Evolutionary conservation across 1,140 invertebrate species (phyloP).

Genomic region (Ylistrum balloti): DNA sequence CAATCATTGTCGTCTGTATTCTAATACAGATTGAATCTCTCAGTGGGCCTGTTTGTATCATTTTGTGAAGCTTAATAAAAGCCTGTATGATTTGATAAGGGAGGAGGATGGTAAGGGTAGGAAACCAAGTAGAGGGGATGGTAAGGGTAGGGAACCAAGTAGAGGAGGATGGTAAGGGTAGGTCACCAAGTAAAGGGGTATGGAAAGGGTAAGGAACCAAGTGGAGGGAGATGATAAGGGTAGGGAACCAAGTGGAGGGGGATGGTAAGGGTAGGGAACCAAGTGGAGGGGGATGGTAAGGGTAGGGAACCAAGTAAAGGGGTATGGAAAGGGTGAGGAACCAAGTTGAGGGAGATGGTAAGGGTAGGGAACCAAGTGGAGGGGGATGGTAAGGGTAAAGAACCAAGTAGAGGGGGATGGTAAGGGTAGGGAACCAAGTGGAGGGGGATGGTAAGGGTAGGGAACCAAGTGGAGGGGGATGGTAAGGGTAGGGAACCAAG

Average conservation of each 20-base stretch:
- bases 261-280: neutral
- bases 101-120: neutral
- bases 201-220: neutral
- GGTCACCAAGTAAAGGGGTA: too few species aligned
- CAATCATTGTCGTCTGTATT: neutral
- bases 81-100: constrained; percentile 1
- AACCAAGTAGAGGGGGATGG: too few species aligned
- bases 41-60: neutral
- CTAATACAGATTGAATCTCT: neutral
- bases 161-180: neutral
- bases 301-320: too few species aligned
- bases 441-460: too few species aligned
- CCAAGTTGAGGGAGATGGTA: too few species aligned
- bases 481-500: neutral
- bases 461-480: neutral
- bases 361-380: neutral
- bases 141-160: too few species aligned
- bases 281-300: neutral
- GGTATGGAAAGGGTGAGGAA: neutral
- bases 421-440: neutral
- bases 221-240: neutral
- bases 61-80: neutral
- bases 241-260: neutral
- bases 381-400: too few species aligned
- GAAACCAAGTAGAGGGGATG: neutral